A percentile compares a stretch with the other conserved stretches of the same genome.
These are phyloP conservation scores for Rugalucina vietnamica DNA, from an alignment of 2,888 invertebrate genomes.

Conservation along the genomic window DNA sequence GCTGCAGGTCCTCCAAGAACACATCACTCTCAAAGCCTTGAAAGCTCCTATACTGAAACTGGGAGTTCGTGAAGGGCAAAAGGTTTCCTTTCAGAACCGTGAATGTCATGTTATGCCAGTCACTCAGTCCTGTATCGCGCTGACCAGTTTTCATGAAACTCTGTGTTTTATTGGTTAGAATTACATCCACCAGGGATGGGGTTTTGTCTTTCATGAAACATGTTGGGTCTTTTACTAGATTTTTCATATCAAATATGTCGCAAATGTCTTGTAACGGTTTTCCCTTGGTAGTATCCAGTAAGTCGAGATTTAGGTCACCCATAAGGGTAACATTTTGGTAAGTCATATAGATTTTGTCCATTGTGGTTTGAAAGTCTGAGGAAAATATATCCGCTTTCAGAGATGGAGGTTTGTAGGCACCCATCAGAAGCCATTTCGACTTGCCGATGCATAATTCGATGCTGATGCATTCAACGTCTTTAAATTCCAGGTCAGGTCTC, in stretches of 20 bases:
- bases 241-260: constrained; percentile 17
- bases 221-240: constrained; percentile 14
- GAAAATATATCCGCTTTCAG: not conserved
- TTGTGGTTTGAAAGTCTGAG: too few relatives aligned
- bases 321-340: not conserved
- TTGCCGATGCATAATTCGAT: not conserved
- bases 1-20: not conserved
- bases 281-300: not conserved
- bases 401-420: not conserved
- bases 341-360: too few relatives aligned
- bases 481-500: not conserved
- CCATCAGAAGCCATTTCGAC: not conserved
- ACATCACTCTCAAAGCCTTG: not conserved
- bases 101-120: constrained; percentile 15
- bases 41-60: not conserved
- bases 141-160: not conserved
- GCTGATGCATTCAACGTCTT: not conserved
- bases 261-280: not conserved
- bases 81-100: not conserved
- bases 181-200: constrained; percentile 10
- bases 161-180: not conserved
- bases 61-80: not conserved
- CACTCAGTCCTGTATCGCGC: constrained; percentile 21
- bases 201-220: not conserved
- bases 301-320: constrained; percentile 19